phyloP scores from a whole-genome alignment of 92 coral and sea anemone species.

The Galaxea fascicularis region DNA sequence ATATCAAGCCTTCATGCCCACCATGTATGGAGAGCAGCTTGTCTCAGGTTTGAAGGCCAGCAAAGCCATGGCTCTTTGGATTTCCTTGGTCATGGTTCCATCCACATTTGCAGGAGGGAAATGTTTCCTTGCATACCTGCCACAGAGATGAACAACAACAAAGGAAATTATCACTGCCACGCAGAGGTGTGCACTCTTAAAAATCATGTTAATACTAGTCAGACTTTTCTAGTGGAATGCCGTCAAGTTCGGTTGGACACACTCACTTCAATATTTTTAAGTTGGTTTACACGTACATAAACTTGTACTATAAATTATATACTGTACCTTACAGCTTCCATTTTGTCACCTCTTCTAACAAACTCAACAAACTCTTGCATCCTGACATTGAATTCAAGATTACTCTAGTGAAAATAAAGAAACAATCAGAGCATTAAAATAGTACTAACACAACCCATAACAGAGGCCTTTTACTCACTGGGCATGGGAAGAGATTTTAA shows the following conservation, averaged over 20 bases:
- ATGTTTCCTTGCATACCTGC: conserved; percentile 95
- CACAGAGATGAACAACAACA: background rate
- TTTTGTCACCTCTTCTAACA: conserved; percentile 83
- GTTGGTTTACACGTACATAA: background rate
- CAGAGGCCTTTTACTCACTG: too few species aligned
- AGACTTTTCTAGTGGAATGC: too few species aligned
- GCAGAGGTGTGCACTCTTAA: background rate
- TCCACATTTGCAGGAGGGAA: conserved; percentile 85
- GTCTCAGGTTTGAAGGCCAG: conserved; percentile 92
- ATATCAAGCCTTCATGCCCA: background rate
- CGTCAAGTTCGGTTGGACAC: too few species aligned
- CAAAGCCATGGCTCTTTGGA: conserved; percentile 95
- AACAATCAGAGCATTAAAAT: background rate
- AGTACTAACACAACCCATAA: too few species aligned
- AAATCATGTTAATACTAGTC: too few species aligned
- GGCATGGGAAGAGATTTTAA: too few species aligned
- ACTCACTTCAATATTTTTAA: too few species aligned
- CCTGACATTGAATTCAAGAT: conserved; percentile 96
- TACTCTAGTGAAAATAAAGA: conserved; percentile 68
- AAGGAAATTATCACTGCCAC: background rate
- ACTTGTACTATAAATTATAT: too few species aligned
- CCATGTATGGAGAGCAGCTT: conserved; percentile 91
- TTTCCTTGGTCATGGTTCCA: conserved; percentile 81
- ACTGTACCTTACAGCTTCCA: conserved; percentile 99
- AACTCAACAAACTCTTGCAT: conserved; percentile 96